These are phyloP conservation scores for Erebia aethiops DNA, from an alignment of 2,888 invertebrate genomes.

Conservation along the genomic window DNA sequence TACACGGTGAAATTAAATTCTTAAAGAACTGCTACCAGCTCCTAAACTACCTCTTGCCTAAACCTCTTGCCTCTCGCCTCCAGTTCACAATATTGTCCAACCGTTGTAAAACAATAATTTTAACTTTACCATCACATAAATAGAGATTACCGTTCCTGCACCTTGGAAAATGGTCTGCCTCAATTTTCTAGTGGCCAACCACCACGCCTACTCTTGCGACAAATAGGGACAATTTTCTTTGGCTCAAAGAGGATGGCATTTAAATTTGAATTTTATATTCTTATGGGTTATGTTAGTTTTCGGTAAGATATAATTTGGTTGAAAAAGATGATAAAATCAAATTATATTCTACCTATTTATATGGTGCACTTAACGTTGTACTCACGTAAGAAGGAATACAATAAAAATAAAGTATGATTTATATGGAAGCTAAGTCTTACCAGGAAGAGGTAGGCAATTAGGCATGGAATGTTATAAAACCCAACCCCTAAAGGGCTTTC, in stretches of 20 bases:
- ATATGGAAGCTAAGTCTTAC: background rate
- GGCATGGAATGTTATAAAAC: too few relatives aligned
- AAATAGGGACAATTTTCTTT: conserved; percentile 74
- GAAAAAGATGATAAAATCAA: background rate
- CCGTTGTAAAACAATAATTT: conserved; percentile 30
- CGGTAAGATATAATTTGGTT: background rate
- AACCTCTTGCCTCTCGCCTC: conserved; percentile 57
- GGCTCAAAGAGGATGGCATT: conserved; percentile 26
- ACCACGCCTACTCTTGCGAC: conserved; percentile 77
- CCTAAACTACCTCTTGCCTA: conserved; percentile 20
- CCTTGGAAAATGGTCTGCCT: conserved; percentile 26
- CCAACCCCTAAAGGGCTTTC: too few relatives aligned
- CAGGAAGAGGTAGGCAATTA: too few relatives aligned
- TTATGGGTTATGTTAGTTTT: background rate
- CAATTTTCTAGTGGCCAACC: conserved; percentile 53
- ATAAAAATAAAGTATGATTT: background rate
- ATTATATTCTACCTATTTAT: conserved; percentile 2
- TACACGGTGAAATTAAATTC: background rate
- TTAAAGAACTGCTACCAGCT: background rate
- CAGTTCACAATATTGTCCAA: conserved; percentile 36
- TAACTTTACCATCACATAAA: conserved; percentile 27
- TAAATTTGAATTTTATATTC: conserved; percentile 11
- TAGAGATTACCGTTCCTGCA: conserved; percentile 35
- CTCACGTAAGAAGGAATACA: background rate
- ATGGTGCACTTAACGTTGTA: conserved; percentile 15